These are phyloP conservation scores for Nycteola revayana DNA, from an alignment of 2,888 invertebrate species.

Conservation along the genomic window DNA sequence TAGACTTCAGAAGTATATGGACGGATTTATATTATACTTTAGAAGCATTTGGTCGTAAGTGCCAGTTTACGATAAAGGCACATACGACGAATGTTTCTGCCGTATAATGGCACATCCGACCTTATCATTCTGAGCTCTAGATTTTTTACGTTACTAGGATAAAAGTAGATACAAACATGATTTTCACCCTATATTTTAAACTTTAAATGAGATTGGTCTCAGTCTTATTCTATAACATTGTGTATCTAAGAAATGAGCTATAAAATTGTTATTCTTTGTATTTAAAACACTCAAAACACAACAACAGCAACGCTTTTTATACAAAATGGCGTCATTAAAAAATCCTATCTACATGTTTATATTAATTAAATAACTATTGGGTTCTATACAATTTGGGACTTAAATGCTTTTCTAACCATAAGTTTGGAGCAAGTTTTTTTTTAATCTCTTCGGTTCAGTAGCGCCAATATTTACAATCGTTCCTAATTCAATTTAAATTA, in stretches of 20 bases:
- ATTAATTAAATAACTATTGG: constrained; percentile 19
- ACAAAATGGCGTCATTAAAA: constrained; percentile 55
- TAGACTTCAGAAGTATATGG: too few species aligned
- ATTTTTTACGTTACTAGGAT: constrained; percentile 16
- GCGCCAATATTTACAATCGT: constrained; percentile 15
- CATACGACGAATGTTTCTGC: too few species aligned
- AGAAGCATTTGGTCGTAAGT: too few species aligned
- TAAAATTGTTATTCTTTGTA: constrained; percentile 15
- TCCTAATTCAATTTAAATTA: too few species aligned
- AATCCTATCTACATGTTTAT: constrained; percentile 59
- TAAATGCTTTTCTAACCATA: constrained; percentile 38
- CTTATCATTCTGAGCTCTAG: too few species aligned
- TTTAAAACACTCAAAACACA: constrained; percentile 25
- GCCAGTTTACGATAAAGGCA: too few species aligned
- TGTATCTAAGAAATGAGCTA: constrained; percentile 29
- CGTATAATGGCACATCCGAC: too few species aligned
- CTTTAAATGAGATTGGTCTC: constrained; percentile 61
- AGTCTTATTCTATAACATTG: constrained; percentile 59
- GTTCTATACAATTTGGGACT: constrained; percentile 45
- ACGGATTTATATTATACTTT: too few species aligned
- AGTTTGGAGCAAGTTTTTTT: constrained; percentile 16
- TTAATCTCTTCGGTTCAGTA: constrained; percentile 2
- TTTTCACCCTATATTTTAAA: constrained; percentile 22
- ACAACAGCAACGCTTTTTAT: constrained; percentile 42
- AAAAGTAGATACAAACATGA: constrained; percentile 6